These are phyloP conservation scores for Ryuthela nishihirai DNA, from an alignment of 2,888 invertebrate genomes.

Conservation along the genomic window DNA sequence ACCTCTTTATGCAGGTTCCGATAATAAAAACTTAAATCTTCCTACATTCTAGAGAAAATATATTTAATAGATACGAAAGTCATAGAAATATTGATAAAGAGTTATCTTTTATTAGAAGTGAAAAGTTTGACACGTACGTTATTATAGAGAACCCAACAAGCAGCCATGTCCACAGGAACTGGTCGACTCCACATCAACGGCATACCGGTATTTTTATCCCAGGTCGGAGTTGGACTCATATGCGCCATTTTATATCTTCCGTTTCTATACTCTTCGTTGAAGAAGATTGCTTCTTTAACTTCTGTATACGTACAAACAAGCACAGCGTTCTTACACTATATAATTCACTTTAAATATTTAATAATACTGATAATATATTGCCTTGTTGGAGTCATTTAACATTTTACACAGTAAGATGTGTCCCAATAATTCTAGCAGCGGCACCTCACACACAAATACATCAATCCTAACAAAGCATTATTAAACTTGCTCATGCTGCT, in stretches of 20 bases:
- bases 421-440: conserved; percentile 27
- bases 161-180: conserved; percentile 30
- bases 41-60: too few relatives aligned
- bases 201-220: conserved; percentile 38
- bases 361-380: conserved; percentile 30
- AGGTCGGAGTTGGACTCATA: conserved; percentile 37
- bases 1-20: too few relatives aligned
- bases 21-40: too few relatives aligned
- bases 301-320: too few relatives aligned
- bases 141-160: conserved; percentile 35
- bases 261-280: not conserved
- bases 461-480: conserved; percentile 3
- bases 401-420: conserved; percentile 32
- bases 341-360: too few relatives aligned
- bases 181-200: conserved; percentile 35
- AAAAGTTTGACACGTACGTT: conserved; percentile 36
- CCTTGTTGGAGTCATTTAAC: conserved; percentile 38
- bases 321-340: too few relatives aligned
- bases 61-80: too few relatives aligned
- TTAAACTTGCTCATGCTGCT: conserved; percentile 1
- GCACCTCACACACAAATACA: conserved; percentile 14
- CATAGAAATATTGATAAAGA: too few relatives aligned
- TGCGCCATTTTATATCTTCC: conserved; percentile 37
- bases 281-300: too few relatives aligned
- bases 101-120: too few relatives aligned